Evolutionary conservation across 2,113 vertebrate species (phyloP), one percentile per base, ranked within the genome.

Genomic region (Gorsachius goisagi): DNA sequence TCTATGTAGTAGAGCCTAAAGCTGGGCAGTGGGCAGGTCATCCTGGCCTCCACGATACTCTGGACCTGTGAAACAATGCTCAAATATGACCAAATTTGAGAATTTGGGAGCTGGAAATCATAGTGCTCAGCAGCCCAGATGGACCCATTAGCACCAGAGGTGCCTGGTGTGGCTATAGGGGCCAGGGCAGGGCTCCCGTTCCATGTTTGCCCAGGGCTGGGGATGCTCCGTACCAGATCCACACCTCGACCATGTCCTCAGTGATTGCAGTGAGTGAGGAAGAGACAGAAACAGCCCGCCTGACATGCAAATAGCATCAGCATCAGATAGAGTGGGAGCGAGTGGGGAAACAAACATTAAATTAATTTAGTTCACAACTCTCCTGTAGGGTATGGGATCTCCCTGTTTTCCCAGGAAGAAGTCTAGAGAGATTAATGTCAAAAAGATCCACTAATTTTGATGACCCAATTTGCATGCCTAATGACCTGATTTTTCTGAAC

Each of bases 311-410:
- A 90, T 92, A 92, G 84, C 95, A 82, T 85, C 88, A 68, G 92
- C 90, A 94, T 97, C 88, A 89, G 69, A 89, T 90, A 85, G 82
- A 94, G 96, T 1, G 79, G 90, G 96, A 96, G 90, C 90, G 93
- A 37, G 16, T 84, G 62, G 72, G 91, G 88, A 97, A 96, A 97
- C 85, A 97, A 97, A 97, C 95, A 96, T 96, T 91, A 96, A 97
- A 97, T 96, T 97, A 97, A 97, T 96, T 96, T 97, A 95, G 96
- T 96, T 97, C 96, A 96, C 95, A 96, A 95, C 89, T 97, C 93
- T 97, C 96, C 96, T 97, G 95, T 96, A 95, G 96, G 96, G 96
- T 95, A 94, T 96, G 96, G 95, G 94, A 97, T 97, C 92, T 96
- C 96, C 95, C 94, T 96, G 88, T 95, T 97, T 96, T 97, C 95